Base-by-base conservation (phyloP, 2,888 invertebrate species). In the Notocelia uddmanniana region DNA sequence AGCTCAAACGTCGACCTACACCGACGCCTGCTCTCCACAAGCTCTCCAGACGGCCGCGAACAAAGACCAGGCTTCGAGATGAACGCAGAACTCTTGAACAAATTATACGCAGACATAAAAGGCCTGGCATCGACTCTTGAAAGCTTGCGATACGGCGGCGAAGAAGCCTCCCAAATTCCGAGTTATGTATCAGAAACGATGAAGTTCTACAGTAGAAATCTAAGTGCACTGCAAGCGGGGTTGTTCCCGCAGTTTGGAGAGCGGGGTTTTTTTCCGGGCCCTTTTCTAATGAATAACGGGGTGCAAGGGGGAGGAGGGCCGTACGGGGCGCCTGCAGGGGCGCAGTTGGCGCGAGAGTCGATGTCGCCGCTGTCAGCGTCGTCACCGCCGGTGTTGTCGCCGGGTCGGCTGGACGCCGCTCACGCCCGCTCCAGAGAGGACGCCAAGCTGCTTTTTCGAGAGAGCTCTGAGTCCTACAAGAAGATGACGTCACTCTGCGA, bases 1-100 rank as follows among this genome's bases (percentile, higher is more conserved):
- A 95, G 93, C 89, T 95, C 94, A 79, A 95, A 93, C 86, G 94
- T 94, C 77, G 91, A 93, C 78, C 81, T 93, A 62, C 94, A 93
- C 86, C 94, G 95, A 83, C 94, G 93, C 69, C 78, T 94, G 70
- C 76, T 93, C 57, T 92, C 93, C n/a, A 93, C 93, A 5, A 85
- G 86, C 54, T 89, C 92, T 5, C 87, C 89, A 0, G 95, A 95
- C 31, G 85, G 94, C 52, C 94, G 95, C 68, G 94, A 95, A 52
- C 90, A 91, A 71, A 87, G 90, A 69, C 95, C 95, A 64, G 91
- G 88, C 3, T 85, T 96, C 70, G 95, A 96, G 79, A 94, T 97
- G 59, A 97, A 97, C 85, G 96, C 96, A 21, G 98, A 98, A 85
- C 96, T 98, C 73, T 89, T 98, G 74, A 96, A 97, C 26, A 95